These are phyloP conservation scores for Folsomia manolachei DNA, from an alignment of 2,888 invertebrate genomes.

Conservation along the genomic window DNA sequence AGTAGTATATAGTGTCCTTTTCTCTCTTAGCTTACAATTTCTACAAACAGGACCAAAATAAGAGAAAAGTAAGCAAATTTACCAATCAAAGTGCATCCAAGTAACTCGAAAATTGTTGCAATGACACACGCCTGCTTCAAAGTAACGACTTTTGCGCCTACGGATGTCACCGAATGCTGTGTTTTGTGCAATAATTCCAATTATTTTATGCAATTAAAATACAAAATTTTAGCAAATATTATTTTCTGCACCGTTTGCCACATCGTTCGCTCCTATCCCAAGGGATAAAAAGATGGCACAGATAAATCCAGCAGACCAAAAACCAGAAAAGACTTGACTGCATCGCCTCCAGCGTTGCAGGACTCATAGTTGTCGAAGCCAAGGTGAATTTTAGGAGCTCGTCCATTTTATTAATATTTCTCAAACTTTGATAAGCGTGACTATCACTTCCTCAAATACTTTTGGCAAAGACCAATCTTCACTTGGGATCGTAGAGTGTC, in stretches of 20 bases:
- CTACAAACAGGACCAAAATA: too few species aligned
- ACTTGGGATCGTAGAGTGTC: too few species aligned
- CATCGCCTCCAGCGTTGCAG: background rate
- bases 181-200: too few species aligned
- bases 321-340: background rate
- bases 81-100: conserved; percentile 61
- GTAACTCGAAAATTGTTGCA: conserved; percentile 62
- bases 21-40: background rate
- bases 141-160: conserved; percentile 61
- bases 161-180: too few species aligned
- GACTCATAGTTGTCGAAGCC: background rate
- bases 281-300: conserved; percentile 44
- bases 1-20: too few species aligned
- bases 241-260: conserved; percentile 54
- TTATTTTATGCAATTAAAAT: conserved; percentile 20
- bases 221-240: background rate
- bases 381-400: too few species aligned
- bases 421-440: too few species aligned
- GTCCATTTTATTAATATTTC: too few species aligned
- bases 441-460: too few species aligned
- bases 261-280: conserved; percentile 64
- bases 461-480: too few species aligned
- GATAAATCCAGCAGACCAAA: background rate
- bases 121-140: conserved; percentile 61
- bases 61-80: conserved; percentile 48